A percentile compares a stretch with the other conserved stretches of the same genome.
These are phyloP conservation scores for Sthenelais limicola DNA, from an alignment of 2,888 invertebrate genomes.

Conservation along the genomic window DNA sequence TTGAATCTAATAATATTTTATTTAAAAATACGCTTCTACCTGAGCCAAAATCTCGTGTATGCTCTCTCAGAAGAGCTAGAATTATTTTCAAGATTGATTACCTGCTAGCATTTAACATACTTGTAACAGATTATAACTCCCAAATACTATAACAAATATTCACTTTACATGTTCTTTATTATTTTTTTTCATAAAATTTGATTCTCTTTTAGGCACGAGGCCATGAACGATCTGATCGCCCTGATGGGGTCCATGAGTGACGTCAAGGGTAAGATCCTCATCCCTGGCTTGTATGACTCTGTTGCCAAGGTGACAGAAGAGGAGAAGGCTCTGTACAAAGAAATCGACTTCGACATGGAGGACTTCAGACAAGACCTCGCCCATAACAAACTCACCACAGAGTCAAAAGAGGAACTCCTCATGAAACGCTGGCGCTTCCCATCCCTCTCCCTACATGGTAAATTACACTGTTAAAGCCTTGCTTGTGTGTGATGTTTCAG, in stretches of 20 bases:
- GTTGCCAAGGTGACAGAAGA: slow-evolving; percentile 82
- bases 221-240: slow-evolving; percentile 85
- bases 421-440: slow-evolving; percentile 98
- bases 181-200: too few relatives aligned
- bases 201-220: slow-evolving; percentile 78
- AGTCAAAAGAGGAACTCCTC: slow-evolving; percentile 86
- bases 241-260: slow-evolving; percentile 88
- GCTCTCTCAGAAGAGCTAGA: too few relatives aligned
- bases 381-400: slow-evolving; percentile 78
- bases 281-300: slow-evolving; percentile 87
- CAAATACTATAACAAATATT: too few relatives aligned
- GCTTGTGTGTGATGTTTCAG: too few relatives aligned
- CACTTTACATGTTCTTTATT: too few relatives aligned
- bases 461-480: too few relatives aligned
- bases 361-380: slow-evolving; percentile 83
- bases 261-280: slow-evolving; percentile 86
- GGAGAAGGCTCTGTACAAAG: slow-evolving; percentile 79
- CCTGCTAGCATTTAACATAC: too few relatives aligned
- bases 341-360: slow-evolving; percentile 87
- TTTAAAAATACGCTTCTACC: too few relatives aligned
- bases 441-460: slow-evolving; percentile 90
- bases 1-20: too few relatives aligned
- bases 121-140: too few relatives aligned
- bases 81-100: too few relatives aligned
- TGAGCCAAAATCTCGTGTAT: too few relatives aligned